Base-by-base conservation (phyloP, 1,140 invertebrate genomes). In the Drosophila lacteicornis region DNA sequence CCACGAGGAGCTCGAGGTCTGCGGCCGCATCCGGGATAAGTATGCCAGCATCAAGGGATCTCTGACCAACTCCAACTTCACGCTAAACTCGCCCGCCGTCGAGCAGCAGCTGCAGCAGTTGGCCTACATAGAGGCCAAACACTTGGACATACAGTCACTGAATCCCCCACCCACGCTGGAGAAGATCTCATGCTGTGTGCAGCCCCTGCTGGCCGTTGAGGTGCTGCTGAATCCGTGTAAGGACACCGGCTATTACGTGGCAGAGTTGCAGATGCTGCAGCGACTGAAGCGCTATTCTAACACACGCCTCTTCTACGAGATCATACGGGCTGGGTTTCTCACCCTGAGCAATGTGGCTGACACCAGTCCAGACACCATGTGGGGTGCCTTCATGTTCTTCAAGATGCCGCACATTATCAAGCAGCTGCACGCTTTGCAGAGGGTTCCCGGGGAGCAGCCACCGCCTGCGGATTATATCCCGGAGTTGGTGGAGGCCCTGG, bases 351-450 rank as follows among this genome's bases (percentile, higher is more conserved):
- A 96, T 75, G 95, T 94, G 5, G 93, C 94, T 15, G 96, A 97
- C 86, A 93, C 94, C 1, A 94, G 93, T 38, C 94, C 94, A 59
- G 97, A 98, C 80, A 95, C 97, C 3, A 96, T 98, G 84, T 99
- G 98, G 97, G 97, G 97, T 22, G 97, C 97, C 19, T 98, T 99
- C 91, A 97, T 96, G 12, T 98, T 98, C 92, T 94, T 99, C 0
- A 98, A 98, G 94, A 94, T 99, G 59, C 97, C 97, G 4, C 95
- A 96, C 82, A 95, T 97, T 60, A 94, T 97, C 13, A 95, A 95
- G 61, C 95, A 96, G 75, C 86, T 97, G 12, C 95, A 96, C 63
- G 93, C 93, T 5, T 92, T 94, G 56, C 94, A 94, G 60, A 93
- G 91, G 8, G 45, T 91, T 36, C 79, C 86, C 0, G 87, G 82